Base-by-base conservation (phyloP, 2,113 vertebrate genomes). In the Catharus minimus region DNA sequence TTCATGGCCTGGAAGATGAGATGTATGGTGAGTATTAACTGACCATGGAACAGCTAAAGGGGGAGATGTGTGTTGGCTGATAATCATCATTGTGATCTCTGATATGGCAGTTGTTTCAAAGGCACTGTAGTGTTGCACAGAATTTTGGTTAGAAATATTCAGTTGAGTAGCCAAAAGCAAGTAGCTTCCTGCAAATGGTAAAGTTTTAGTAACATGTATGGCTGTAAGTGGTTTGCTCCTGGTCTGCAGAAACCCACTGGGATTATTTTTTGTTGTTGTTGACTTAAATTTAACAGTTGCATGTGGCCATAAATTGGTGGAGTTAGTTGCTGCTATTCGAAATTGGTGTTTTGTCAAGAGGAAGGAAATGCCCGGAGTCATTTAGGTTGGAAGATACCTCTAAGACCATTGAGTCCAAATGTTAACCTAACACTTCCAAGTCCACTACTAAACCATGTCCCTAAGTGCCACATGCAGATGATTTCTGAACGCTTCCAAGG, bases 1-100 rank as follows among this genome's bases (percentile, higher is more conserved):
- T 99, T 64, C 99, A 99, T 11, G 99, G 99, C 39, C 97, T 99
- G 93, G 99, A 99, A 95, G 99, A 99, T 67, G 99, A 99, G 96
- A 99, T 99, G 99, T 99, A 99, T 1, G 99, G 99, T 99, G 94
- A 80, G 98, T 92, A 32, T 83, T 62, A 38, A 49, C 6, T 82
- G 52, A 9, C 2, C 33, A 0, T 5, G 12, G 64, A 17, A 15
- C 28, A 21, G 12, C 38, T 58, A 3, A 67, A 62, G 20, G 18
- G 57, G 38, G 20, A 19, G n/a, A 15, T 50, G 39, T 41, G 12
- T 71, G 16, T 68, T 62, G 32, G 18, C 16, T 81, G 24, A 30
- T 24, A 28, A 36, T 9, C 36, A 24, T 33, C 30, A n/a, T 23
- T 46, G 13, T 33, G 20, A 11, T 50, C 32, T 74, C 36, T 38